These are phyloP conservation scores for Phataginus tetradactyla DNA, from an alignment of 2,797 vertebrate genomes.

Conservation along the genomic window DNA sequence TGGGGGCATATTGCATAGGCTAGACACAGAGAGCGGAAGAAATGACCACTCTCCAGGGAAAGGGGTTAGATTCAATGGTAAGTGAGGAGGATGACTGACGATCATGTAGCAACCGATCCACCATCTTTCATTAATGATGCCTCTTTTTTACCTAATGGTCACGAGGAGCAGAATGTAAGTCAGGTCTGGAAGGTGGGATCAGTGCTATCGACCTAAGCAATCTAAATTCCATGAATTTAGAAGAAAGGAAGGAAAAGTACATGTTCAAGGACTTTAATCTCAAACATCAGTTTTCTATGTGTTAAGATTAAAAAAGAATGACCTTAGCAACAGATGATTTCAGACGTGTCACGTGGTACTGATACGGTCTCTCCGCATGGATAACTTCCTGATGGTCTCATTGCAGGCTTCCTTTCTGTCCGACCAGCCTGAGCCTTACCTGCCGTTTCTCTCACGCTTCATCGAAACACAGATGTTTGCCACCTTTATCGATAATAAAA, in stretches of 20 bases:
- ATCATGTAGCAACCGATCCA: background rate
- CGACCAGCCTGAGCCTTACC: conserved; percentile 93
- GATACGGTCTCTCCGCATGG: conserved; percentile 14
- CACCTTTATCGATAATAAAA: conserved; percentile 98
- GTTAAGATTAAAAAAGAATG: background rate
- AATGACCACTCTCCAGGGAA: background rate
- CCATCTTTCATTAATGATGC: background rate
- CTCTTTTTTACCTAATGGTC: background rate
- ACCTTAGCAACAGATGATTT: background rate
- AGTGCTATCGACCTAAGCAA: background rate
- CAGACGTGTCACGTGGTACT: background rate
- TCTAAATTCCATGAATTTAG: conserved; percentile 22
- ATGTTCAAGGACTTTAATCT: conserved; percentile 28
- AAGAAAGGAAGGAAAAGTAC: background rate
- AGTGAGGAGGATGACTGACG: background rate
- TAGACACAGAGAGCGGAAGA: background rate
- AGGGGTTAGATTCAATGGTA: background rate
- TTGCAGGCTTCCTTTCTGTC: conserved; percentile 97
- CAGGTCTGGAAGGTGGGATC: conserved; percentile 9
- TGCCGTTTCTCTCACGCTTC: conserved; percentile 97
- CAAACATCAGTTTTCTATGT: background rate
- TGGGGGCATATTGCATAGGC: background rate
- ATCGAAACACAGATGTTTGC: conserved; percentile 99
- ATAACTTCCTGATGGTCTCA: conserved; percentile 62
- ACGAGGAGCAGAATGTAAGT: background rate